Percentiles rank a stretch among this genome's conserved stretches.
Conservation (phyloP, 1,140 invertebrate species). For the Chionoecetes opilio region DNA sequence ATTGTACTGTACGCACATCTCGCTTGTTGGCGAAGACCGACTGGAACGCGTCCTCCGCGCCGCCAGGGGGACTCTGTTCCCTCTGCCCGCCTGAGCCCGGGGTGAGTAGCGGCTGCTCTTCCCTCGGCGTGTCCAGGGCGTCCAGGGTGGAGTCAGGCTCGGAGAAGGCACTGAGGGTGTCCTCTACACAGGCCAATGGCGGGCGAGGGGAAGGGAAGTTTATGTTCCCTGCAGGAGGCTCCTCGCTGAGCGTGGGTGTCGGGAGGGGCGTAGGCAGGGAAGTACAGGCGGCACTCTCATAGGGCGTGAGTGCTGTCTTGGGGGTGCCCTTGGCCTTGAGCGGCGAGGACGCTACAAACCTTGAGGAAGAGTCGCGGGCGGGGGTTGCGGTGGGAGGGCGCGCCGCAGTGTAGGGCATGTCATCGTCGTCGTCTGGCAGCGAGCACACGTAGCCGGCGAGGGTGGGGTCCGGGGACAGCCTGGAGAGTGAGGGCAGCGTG, state of each 20-base stretch:
- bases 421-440: conserved; percentile 72
- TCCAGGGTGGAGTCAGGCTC: conserved; percentile 64
- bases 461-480: conserved; percentile 58
- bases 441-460: conserved; percentile 67
- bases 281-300: neutral
- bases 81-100: neutral
- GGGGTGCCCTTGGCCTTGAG: neutral
- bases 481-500: conserved; percentile 57
- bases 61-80: neutral
- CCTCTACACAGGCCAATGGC: neutral
- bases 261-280: conserved; percentile 46
- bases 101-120: conserved; percentile 49
- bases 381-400: neutral
- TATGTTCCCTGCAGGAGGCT: neutral
- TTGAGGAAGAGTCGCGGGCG: neutral
- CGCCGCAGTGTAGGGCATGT: conserved; percentile 64
- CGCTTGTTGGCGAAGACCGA: conserved; percentile 33
- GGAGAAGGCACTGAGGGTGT: conserved; percentile 40
- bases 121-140: conserved; percentile 58
- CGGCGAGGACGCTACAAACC: neutral
- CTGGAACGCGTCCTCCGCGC: conserved; percentile 24
- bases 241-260: conserved; percentile 43
- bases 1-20: conserved; percentile 51
- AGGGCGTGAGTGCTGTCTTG: neutral
- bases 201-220: conserved; percentile 13